These are phyloP conservation scores for Chaunax sp. DNA, from an alignment of 2,797 vertebrate species.

Conservation along the genomic window DNA sequence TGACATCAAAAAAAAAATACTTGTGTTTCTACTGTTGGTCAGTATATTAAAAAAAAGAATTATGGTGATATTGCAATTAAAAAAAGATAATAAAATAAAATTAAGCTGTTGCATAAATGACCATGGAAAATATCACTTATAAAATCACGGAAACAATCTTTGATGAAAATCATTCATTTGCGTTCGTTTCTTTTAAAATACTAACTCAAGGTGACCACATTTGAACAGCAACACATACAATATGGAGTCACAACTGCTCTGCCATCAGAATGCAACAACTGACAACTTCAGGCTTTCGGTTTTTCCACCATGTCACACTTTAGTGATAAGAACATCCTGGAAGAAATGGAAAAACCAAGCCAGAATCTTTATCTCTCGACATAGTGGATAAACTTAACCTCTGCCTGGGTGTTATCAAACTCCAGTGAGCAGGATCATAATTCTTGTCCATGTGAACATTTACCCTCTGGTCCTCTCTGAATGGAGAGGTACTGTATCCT, in stretches of 20 bases:
- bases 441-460: constrained; percentile 69
- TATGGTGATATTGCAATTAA: no score
- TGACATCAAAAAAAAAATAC: no score
- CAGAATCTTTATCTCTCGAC: constrained; percentile 76
- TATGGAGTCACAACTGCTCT: constrained; percentile 8
- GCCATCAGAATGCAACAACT: constrained; percentile 12
- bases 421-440: constrained; percentile 60
- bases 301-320: constrained; percentile 58
- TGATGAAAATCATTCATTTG: no score
- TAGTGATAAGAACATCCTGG: constrained; percentile 71
- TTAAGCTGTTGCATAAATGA: no score
- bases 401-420: constrained; percentile 73
- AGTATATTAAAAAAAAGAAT: no score
- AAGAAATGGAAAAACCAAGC: constrained; percentile 73
- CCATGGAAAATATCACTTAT: no score
- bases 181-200: constrained; percentile 4
- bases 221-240: constrained; percentile 8
- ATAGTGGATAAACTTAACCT: constrained; percentile 76
- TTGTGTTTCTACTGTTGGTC: no score
- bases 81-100: no score
- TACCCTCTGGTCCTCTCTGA: constrained; percentile 66
- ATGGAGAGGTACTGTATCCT: constrained; percentile 49
- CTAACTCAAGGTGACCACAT: background rate
- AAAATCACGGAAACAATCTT: background rate
- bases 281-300: constrained; percentile 44